Evolutionary conservation across 1,140 invertebrate species (phyloP), one percentile per base, ranked within the genome.

Genomic region (Eurosta solidaginis): DNA sequence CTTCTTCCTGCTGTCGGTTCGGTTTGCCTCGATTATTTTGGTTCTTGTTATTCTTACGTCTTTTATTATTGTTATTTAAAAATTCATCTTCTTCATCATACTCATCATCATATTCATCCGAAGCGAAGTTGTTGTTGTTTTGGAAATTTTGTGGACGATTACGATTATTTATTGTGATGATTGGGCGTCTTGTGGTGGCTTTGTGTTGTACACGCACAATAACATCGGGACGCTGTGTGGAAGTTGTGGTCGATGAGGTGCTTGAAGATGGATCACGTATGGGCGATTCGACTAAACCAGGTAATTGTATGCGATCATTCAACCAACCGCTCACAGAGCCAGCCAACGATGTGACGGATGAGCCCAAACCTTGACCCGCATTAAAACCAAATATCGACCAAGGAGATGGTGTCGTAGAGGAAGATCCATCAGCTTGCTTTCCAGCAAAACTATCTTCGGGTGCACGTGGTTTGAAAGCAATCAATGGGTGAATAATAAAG

Each of bases 281-380:
- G 0, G 85, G 85, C 0, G 83, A 81, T 20, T 86, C 85, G 1
- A 86, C 81, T n/a, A 86, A 75, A 14, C 79, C 79, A 25, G 79
- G 79, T 4, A 79, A 22, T n/a, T 81, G 79, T 45, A 86, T 50
- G n/a, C 85, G 85, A 81, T 86, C 84, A 20, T 80, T 86, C 78
- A 86, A 83, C 85, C 85, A 86, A 6, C 83, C 83, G n/a, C 83
- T 84, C 1, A 86, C 85, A 3, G 83, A 84, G 5, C 85, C 85
- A 0, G 85, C 85, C 74, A 86, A 54, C 22, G 83, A 81, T 33
- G 84, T 82, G 77, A 85, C 81, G 0, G 83, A 82, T 10, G 84
- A 84, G 27, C 84, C 82, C 40, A 86, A 45, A 12, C 82, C 81
- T 76, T 86, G 85, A 40, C 82, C 85, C 10, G 85, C 81, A 78